Conservation (phyloP, 2,113 vertebrate species). For the Lethenteron camtschaticum region DNA sequence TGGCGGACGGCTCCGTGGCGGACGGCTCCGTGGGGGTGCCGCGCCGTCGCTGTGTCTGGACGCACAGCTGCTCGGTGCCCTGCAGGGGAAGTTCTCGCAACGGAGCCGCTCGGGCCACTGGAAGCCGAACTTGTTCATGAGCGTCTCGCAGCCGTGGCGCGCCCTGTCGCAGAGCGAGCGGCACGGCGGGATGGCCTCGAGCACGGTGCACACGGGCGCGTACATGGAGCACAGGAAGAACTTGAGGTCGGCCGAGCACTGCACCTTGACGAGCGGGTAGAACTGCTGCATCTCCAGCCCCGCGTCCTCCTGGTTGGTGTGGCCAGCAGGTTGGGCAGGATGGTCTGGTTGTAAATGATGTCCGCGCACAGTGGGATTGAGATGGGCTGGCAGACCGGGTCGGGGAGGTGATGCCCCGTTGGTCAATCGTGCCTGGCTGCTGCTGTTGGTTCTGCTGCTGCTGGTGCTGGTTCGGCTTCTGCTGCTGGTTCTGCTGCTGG, state of each 20-base stretch:
- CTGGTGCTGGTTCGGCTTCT: no score
- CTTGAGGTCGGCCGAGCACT: slow-evolving; percentile 64
- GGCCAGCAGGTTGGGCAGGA: slow-evolving; percentile 72
- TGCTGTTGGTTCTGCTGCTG: no score
- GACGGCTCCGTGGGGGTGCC: slow-evolving; percentile 31
- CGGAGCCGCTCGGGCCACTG: slow-evolving; percentile 78
- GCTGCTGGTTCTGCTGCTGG: no score
- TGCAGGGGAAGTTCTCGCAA: slow-evolving; percentile 68
- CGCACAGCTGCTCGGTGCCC: slow-evolving; percentile 82
- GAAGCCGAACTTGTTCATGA: slow-evolving; percentile 82
- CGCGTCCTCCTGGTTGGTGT: slow-evolving; percentile 54
- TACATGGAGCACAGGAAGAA: slow-evolving; percentile 90
- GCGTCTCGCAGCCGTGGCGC: slow-evolving; percentile 59
- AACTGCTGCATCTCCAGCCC: slow-evolving; percentile 67
- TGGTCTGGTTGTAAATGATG: slow-evolving; percentile 88
- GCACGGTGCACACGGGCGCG: slow-evolving; percentile 95
- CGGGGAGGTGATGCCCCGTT: slow-evolving; percentile 50
- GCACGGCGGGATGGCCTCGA: slow-evolving; percentile 86
- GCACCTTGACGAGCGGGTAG: slow-evolving; percentile 51
- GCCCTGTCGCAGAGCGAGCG: slow-evolving; percentile 91
- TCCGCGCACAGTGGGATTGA: slow-evolving; percentile 81
- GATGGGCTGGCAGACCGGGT: slow-evolving; percentile 73
- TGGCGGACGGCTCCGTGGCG: slow-evolving; percentile 44
- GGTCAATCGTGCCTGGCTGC: slow-evolving; percentile 15
- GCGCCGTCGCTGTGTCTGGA: slow-evolving; percentile 56